These are phyloP conservation scores for Drosophila nebulosa DNA, from an alignment of 1,140 invertebrate genomes.

Conservation along the genomic window DNA sequence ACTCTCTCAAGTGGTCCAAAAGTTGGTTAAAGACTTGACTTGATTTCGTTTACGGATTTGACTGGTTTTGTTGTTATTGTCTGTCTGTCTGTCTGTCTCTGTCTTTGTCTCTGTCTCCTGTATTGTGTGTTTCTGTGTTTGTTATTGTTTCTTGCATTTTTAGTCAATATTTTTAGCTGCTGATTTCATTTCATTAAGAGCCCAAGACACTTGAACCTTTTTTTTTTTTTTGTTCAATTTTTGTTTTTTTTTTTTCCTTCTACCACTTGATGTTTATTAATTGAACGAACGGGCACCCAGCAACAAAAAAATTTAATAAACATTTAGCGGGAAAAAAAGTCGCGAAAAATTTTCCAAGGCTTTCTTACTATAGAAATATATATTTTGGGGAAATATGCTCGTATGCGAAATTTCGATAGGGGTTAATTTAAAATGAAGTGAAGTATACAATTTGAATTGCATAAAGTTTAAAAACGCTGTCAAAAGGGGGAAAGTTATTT, in stretches of 20 bases:
- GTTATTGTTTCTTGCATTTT: conserved; percentile 51
- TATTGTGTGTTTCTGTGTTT: conserved; percentile 9
- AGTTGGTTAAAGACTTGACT: conserved; percentile 7
- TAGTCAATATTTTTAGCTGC: conserved; percentile 73
- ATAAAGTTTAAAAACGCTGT: neutral
- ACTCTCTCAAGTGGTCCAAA: conserved; percentile 12
- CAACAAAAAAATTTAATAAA: neutral
- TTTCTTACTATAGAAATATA: conserved; percentile 12
- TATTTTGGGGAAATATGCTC: conserved; percentile 7
- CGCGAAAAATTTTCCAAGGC: conserved; percentile 32
- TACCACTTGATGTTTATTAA: neutral
- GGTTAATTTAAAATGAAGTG: neutral
- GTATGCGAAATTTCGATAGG: conserved; percentile 25
- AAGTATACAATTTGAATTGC: neutral
- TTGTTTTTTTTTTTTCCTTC: neutral
- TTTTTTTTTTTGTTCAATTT: neutral
- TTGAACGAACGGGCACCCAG: neutral
- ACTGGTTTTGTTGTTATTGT: conserved; percentile 28
- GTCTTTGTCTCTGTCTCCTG: neutral
- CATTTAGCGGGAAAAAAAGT: neutral
- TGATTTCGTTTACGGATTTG: conserved; percentile 2
- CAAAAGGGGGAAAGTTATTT: neutral
- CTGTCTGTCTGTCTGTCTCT: neutral
- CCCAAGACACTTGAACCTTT: conserved; percentile 32
- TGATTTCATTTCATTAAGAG: conserved; percentile 64